Percentiles rank a stretch among this genome's conserved stretches.
phyloP scores from a whole-genome alignment of 1,140 invertebrate genomes.

The Philopotamus ludificatus region DNA sequence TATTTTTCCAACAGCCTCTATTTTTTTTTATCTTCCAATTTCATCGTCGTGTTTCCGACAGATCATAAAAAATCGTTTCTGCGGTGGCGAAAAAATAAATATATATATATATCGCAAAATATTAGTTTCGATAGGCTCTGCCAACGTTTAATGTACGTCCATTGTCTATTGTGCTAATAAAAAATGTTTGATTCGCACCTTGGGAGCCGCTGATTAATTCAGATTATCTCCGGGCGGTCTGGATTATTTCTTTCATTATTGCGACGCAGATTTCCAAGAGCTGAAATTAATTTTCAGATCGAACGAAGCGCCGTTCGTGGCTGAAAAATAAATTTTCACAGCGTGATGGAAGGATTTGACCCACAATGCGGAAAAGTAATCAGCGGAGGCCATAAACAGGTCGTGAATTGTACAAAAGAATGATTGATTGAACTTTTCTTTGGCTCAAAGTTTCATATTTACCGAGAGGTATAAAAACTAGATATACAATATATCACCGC shows the following conservation, averaged over 20 bases:
- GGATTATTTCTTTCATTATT: no score
- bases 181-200: no score
- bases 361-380: slow-evolving; percentile 18
- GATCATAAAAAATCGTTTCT: no score
- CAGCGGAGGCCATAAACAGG: slow-evolving; percentile 6
- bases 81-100: no score
- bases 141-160: no score
- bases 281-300: no score
- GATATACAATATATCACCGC: background rate
- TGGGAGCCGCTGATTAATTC: no score
- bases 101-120: no score
- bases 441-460: background rate
- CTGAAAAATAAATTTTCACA: background rate
- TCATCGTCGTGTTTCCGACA: background rate
- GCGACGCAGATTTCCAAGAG: no score
- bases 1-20: background rate
- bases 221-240: no score
- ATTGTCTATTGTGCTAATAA: no score
- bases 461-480: background rate
- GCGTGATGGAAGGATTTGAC: background rate
- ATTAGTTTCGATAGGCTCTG: no score
- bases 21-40: background rate
- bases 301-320: background rate
- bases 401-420: slow-evolving; percentile 28
- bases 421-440: slow-evolving; percentile 28